Percentiles rank a stretch among this genome's conserved stretches.
Evolutionary conservation across 2,797 vertebrate genomes (phyloP).

Genomic region (Caiman crocodilus): DNA sequence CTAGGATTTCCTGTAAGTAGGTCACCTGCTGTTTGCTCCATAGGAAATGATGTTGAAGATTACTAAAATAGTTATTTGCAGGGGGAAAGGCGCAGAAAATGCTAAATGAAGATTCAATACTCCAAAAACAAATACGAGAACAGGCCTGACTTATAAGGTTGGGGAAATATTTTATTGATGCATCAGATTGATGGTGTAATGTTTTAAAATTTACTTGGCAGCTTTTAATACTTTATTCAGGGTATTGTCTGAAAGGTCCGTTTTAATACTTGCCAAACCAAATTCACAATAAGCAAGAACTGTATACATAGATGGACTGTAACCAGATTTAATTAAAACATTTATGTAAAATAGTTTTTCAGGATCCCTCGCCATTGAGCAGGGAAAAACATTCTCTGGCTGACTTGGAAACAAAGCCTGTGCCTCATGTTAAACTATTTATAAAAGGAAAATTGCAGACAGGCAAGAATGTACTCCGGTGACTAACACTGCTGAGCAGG

Average conservation of each 20-base stretch:
- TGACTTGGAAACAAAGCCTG: neutral
- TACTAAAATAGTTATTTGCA: constrained; percentile 16
- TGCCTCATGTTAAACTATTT: neutral
- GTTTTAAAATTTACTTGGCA: neutral
- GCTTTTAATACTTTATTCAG: neutral
- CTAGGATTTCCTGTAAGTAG: constrained; percentile 60
- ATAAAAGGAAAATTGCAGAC: neutral
- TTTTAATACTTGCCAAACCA: neutral
- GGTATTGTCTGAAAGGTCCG: neutral
- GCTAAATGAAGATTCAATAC: constrained; percentile 1
- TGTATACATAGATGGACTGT: neutral
- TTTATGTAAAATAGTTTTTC: neutral
- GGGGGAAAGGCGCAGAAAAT: neutral
- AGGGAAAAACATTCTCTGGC: neutral
- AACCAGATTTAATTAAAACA: neutral
- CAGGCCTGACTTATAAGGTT: neutral
- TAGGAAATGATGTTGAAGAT: constrained; percentile 28
- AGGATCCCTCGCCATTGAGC: neutral
- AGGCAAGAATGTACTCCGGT: neutral
- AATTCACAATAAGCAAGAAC: neutral
- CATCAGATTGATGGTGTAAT: neutral
- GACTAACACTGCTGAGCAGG: neutral
- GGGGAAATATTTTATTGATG: neutral
- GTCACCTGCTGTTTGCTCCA: constrained; percentile 53
- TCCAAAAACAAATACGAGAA: neutral